Evolutionary conservation across 2,797 vertebrate genomes (phyloP).

Genomic region (Nyctalus aviator): DNA sequence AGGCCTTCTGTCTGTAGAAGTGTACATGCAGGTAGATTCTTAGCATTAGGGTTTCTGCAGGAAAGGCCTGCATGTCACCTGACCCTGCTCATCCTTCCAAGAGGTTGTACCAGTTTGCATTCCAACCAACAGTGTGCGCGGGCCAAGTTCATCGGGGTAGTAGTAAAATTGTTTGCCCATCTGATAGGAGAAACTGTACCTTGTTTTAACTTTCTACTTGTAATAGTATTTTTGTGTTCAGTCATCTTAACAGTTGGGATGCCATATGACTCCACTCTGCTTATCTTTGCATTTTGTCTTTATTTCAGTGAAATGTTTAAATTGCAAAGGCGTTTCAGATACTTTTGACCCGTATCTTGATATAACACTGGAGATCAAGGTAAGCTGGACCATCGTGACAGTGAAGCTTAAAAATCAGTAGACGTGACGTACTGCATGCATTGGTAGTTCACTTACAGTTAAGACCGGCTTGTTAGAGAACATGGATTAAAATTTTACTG

Average conservation of each 20-base stretch:
- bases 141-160: not conserved
- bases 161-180: not conserved
- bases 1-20: not conserved
- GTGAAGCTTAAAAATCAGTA: not conserved
- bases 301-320: slow-evolving; percentile 97
- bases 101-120: not conserved
- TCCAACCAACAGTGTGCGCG: not conserved
- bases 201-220: not conserved
- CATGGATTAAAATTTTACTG: not conserved
- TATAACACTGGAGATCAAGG: slow-evolving; percentile 97
- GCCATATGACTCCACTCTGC: not conserved
- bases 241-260: not conserved
- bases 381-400: slow-evolving; percentile 78
- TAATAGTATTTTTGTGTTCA: not conserved
- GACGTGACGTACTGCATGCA: not conserved
- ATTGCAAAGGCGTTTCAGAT: slow-evolving; percentile 98
- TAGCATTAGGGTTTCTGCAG: not conserved
- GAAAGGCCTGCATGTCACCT: not conserved
- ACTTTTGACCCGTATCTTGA: slow-evolving; percentile 97
- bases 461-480: not conserved
- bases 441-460: not conserved
- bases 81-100: not conserved
- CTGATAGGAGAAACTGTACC: not conserved
- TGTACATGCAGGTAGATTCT: not conserved
- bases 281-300: slow-evolving; percentile 82